phyloP scores from a whole-genome alignment of 2,113 vertebrate genomes.

The Microcebus jonahi region DNA sequence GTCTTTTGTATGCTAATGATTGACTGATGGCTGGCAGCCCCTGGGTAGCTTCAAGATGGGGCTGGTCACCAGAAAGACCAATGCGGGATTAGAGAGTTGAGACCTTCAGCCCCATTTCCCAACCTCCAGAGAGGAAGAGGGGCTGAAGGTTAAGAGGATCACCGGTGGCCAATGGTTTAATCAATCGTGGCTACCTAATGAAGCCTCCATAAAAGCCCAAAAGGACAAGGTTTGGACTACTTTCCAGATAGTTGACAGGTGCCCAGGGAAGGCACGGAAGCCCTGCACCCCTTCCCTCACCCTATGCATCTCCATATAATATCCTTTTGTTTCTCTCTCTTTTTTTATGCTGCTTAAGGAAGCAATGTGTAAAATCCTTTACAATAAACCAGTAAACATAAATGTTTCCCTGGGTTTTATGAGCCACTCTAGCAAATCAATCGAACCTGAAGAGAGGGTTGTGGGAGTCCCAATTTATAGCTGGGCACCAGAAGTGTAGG shows the following conservation, averaged over 20 bases:
- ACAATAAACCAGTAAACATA: not conserved
- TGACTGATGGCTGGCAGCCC: not conserved
- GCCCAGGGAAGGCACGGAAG: not conserved
- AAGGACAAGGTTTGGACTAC: not conserved
- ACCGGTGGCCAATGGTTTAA: not conserved
- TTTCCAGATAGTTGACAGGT: not conserved
- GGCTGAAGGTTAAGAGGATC: not conserved
- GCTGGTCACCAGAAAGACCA: not conserved
- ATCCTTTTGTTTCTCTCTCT: not conserved
- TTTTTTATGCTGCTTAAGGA: no score
- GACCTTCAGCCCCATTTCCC: not conserved
- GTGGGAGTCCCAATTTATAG: not conserved
- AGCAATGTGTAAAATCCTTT: not conserved
- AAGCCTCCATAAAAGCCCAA: not conserved
- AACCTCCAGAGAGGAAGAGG: not conserved
- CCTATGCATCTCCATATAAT: not conserved
- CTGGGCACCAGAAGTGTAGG: not conserved
- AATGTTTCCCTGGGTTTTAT: not conserved
- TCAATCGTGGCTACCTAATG: not conserved
- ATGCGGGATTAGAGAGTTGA: not conserved
- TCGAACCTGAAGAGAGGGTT: not conserved
- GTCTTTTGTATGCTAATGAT: not conserved
- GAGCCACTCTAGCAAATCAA: not conserved
- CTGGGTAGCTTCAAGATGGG: not conserved
- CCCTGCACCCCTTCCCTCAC: not conserved